Conservation (phyloP, 2,113 vertebrate species). For the Bujurquina vittata region DNA sequence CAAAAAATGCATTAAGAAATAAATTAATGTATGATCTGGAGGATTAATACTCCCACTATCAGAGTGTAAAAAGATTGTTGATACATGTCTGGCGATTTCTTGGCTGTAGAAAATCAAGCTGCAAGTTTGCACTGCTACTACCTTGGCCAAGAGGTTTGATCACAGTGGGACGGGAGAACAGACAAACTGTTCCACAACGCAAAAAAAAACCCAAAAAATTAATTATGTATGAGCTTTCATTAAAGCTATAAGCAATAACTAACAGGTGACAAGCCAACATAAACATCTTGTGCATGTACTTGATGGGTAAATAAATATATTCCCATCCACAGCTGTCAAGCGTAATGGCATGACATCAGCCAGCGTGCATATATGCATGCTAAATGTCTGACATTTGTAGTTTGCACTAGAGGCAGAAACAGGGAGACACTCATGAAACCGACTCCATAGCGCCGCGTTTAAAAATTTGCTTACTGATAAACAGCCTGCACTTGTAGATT, state of each 20-base stretch:
- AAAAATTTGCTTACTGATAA: constrained; percentile 10
- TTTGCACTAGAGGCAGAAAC: neutral
- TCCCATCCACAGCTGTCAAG: neutral
- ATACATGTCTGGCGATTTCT: neutral
- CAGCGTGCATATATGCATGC: neutral
- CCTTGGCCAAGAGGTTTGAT: neutral
- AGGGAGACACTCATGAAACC: neutral
- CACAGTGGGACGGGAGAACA: neutral
- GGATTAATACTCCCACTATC: neutral
- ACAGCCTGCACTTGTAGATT: neutral
- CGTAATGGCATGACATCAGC: neutral
- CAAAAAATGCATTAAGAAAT: neutral
- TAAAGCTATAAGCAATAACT: neutral
- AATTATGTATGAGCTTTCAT: constrained; percentile 10
- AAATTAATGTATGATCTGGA: neutral
- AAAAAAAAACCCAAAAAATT: neutral
- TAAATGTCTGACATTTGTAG: neutral
- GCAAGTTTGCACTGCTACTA: neutral
- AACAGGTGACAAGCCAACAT: neutral
- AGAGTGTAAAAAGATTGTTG: neutral
- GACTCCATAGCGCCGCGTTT: neutral
- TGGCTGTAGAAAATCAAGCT: neutral
- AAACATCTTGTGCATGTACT: neutral
- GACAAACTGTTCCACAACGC: neutral
- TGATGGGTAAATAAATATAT: constrained; percentile 8